phyloP scores from a whole-genome alignment of 2,888 invertebrate genomes.

The Yponomeuta plumbellus region DNA sequence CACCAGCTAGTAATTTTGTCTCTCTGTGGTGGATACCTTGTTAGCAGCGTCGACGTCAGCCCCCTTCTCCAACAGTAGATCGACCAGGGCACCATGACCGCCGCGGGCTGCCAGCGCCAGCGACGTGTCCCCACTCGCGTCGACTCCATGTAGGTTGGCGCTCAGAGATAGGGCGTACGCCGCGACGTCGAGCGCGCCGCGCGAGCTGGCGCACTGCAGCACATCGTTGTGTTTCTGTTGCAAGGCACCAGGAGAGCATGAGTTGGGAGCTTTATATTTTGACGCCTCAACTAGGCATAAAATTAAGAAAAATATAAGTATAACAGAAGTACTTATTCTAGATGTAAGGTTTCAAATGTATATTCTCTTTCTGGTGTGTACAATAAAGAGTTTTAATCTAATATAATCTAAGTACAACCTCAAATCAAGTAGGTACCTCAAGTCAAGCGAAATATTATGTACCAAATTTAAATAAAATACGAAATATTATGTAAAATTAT shows the following conservation, averaged over 20 bases:
- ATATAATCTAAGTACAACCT: no score
- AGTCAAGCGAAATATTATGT: no score
- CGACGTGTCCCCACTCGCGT: slow-evolving; percentile 83
- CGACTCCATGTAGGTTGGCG: slow-evolving; percentile 79
- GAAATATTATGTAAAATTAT: no score
- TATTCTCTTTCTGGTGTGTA: no score
- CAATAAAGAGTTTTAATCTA: no score
- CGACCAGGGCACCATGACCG: slow-evolving; percentile 81
- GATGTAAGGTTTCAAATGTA: no score
- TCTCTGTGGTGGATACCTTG: slow-evolving; percentile 70
- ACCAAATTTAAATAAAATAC: no score
- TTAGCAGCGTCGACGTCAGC: slow-evolving; percentile 81
- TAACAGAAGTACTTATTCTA: no score
- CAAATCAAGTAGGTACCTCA: no score
- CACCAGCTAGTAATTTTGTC: background rate
- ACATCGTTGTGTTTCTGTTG: slow-evolving; percentile 82
- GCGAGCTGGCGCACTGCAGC: slow-evolving; percentile 85
- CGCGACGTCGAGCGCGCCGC: slow-evolving; percentile 76
- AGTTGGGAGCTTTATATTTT: background rate
- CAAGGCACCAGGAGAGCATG: slow-evolving; percentile 27
- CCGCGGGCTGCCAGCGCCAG: slow-evolving; percentile 85
- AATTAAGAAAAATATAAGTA: background rate
- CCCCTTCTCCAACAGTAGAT: slow-evolving; percentile 80
- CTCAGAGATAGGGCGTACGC: slow-evolving; percentile 78
- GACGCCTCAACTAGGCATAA: background rate